These are phyloP conservation scores for Mellilla xanthometata DNA, from an alignment of 2,888 invertebrate genomes.

Conservation along the genomic window DNA sequence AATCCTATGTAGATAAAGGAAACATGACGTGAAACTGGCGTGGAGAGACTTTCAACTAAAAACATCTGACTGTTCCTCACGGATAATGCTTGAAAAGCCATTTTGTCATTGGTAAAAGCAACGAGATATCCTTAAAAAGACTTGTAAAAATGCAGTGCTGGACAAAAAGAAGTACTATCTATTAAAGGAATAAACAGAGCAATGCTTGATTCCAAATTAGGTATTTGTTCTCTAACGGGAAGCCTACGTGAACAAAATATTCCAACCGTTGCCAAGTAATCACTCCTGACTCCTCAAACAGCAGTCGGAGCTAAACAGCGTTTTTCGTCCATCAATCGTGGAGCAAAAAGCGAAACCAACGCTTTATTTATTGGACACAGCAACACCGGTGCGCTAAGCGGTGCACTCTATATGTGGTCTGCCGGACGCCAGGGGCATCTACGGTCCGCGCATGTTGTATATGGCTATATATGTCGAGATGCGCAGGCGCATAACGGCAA, in stretches of 20 bases:
- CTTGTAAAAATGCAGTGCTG: too few species aligned
- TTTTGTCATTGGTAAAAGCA: too few species aligned
- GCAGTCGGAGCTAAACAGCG: conserved; percentile 27
- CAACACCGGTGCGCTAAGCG: conserved; percentile 25
- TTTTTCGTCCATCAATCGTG: conserved; percentile 32
- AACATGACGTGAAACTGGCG: conserved; percentile 1
- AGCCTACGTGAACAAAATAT: too few species aligned
- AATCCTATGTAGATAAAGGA: conserved; percentile 4
- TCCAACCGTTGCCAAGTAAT: too few species aligned
- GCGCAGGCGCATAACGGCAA: conserved; percentile 66
- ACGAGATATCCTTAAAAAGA: too few species aligned
- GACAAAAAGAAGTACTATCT: too few species aligned
- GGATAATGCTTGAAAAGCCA: too few species aligned
- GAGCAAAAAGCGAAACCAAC: conserved; percentile 29
- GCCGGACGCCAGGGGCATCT: conserved; percentile 55
- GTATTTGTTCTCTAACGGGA: too few species aligned
- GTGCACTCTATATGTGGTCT: conserved; percentile 54
- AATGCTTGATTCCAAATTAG: too few species aligned
- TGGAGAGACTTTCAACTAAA: not conserved
- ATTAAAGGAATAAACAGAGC: too few species aligned
- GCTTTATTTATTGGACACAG: conserved; percentile 31
- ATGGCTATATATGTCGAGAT: conserved; percentile 60
- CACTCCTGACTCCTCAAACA: not conserved
- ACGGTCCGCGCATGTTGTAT: conserved; percentile 7
- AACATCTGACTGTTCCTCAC: too few species aligned